Conservation (phyloP, 2,888 invertebrate species). For the Thymelicus lineola region DNA sequence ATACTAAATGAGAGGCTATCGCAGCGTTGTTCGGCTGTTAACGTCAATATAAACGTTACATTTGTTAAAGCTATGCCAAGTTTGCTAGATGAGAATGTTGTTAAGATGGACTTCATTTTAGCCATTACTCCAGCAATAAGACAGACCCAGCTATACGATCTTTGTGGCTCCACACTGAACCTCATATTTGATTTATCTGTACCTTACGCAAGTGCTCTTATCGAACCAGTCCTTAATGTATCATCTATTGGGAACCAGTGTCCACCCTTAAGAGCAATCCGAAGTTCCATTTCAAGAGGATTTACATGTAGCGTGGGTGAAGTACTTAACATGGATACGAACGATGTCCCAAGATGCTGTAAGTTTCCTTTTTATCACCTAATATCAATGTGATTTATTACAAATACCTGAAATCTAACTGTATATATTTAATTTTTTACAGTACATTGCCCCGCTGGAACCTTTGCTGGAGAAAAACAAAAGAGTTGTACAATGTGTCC, state of each 20-base stretch:
- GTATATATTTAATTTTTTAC: slow-evolving; percentile 40
- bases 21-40: slow-evolving; percentile 96
- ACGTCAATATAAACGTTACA: slow-evolving; percentile 97
- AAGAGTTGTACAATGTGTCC: slow-evolving; percentile 96
- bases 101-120: slow-evolving; percentile 95
- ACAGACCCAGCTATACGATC: slow-evolving; percentile 96
- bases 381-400: neutral
- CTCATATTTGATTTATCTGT: slow-evolving; percentile 97
- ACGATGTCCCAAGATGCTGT: slow-evolving; percentile 96
- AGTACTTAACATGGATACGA: slow-evolving; percentile 96
- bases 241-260: slow-evolving; percentile 96
- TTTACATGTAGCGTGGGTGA: slow-evolving; percentile 97
- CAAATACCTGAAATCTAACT: neutral
- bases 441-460: slow-evolving; percentile 99
- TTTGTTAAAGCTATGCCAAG: slow-evolving; percentile 93
- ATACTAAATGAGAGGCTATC: slow-evolving; percentile 93
- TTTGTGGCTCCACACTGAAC: slow-evolving; percentile 96
- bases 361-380: slow-evolving; percentile 71
- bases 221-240: slow-evolving; percentile 95
- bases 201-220: slow-evolving; percentile 95
- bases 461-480: slow-evolving; percentile 95
- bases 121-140: slow-evolving; percentile 94
- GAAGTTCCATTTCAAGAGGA: slow-evolving; percentile 93
- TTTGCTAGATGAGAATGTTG: slow-evolving; percentile 93
- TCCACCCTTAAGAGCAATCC: slow-evolving; percentile 94